phyloP scores from a whole-genome alignment of 2,888 invertebrate genomes.

The Thecocarcelia acutangulata region DNA sequence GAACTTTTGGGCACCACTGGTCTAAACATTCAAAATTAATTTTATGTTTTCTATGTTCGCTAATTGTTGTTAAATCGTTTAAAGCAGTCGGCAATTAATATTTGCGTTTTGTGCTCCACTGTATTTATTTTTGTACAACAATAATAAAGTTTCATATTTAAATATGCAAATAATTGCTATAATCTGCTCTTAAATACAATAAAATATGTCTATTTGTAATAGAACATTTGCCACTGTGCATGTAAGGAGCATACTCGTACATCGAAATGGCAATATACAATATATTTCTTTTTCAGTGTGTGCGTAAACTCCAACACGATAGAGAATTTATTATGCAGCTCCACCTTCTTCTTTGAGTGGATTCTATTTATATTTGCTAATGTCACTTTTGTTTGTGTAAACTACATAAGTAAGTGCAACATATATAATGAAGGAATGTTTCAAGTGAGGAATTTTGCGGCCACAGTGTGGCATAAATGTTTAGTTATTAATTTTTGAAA shows the following conservation, averaged over 20 bases:
- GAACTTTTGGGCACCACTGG: too few relatives aligned
- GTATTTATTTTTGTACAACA: constrained; percentile 6
- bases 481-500: too few relatives aligned
- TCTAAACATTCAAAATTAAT: too few relatives aligned
- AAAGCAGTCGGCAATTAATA: too few relatives aligned
- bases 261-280: too few relatives aligned
- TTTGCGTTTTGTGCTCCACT: not conserved
- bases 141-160: constrained; percentile 73
- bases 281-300: too few relatives aligned
- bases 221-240: not conserved
- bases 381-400: not conserved
- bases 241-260: not conserved
- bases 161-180: constrained; percentile 76
- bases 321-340: not conserved
- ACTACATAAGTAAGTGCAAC: not conserved
- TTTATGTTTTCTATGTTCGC: too few relatives aligned
- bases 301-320: not conserved
- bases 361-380: not conserved
- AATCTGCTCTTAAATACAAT: constrained; percentile 45
- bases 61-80: too few relatives aligned
- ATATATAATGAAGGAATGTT: too few relatives aligned
- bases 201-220: not conserved
- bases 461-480: too few relatives aligned
- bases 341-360: constrained; percentile 20
- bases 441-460: too few relatives aligned